Evolutionary conservation across 2,888 invertebrate genomes (phyloP), one percentile per base, ranked within the genome.

Genomic region (Tanytarsus gracilentus): DNA sequence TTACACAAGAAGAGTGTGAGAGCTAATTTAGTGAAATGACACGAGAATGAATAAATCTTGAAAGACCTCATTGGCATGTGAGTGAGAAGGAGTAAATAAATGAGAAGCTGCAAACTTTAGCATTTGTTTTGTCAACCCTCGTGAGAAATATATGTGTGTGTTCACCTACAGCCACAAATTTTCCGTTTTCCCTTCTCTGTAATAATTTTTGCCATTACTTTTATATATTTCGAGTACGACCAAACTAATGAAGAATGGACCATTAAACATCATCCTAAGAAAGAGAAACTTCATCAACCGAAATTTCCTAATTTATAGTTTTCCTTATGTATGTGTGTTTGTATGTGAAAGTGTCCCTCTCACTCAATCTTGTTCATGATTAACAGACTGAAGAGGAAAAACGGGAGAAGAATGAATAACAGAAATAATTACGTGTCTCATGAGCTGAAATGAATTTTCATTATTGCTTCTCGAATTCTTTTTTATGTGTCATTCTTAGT

Each of bases 251-350:
- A 58, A 58, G 58, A 58, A 58, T 58, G 58, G 48, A 48, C 48
- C 58, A 58, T 58, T 58, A 58, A 58, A 48, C 58, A 56, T 8
- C 27, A 48, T 18, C 6, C 48, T 18, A 23, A 16, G 48, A 23
- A 21, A 16, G 25, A 36, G 33, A 48, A 58, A 56, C 26, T 56
- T 56, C 40, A 40, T 56, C 48, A 58, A 58, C 21, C 21, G 23
- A 44, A 44, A 48, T 48, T 58, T 58, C 30, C 58, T 58, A 58
- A 58, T 58, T 58, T 58, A 58, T 58, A 58, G 58, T 58, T 58
- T 58, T 48, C 25, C 58, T 58, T 48, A 33, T 33, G 33, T 44
- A 9, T 44, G 21, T 44, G 21, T 44, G 14, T 44, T 14, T 26
- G n/a, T n/a, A 55, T 40, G 39, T 21, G 44, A 49, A 36, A 36